A percentile compares a stretch with the other conserved stretches of the same genome.
Evolutionary conservation across 2,888 invertebrate species (phyloP).

Genomic region (Drosophila meridionalis): DNA sequence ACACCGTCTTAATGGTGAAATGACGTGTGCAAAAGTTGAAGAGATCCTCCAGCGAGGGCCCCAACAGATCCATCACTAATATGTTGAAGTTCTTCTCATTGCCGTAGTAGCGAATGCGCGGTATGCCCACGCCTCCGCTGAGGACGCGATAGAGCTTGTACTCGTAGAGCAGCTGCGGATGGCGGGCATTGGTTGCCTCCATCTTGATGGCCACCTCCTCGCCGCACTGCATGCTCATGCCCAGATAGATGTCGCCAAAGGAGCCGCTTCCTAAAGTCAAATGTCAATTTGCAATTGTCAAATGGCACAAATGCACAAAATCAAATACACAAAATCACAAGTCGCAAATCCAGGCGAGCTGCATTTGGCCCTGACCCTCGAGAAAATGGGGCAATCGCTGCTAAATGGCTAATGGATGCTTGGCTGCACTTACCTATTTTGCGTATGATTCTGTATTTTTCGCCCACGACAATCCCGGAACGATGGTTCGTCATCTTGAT

Average conservation of each 20-base stretch:
- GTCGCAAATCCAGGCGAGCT: neutral
- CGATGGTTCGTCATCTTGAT: constrained; percentile 79
- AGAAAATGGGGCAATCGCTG: constrained; percentile 3
- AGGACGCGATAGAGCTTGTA: constrained; percentile 99
- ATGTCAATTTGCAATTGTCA: neutral
- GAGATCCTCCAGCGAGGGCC: constrained; percentile 98
- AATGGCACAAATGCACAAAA: neutral
- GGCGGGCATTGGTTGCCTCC: constrained; percentile 97
- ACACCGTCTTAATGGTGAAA: constrained; percentile 99
- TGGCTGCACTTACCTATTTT: constrained; percentile 91
- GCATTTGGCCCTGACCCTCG: constrained; percentile 14
- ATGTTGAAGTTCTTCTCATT: constrained; percentile 99
- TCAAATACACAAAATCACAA: neutral
- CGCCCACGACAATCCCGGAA: constrained; percentile 93
- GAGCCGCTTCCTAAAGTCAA: constrained; percentile 91
- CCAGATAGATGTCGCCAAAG: constrained; percentile 99
- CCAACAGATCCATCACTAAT: constrained; percentile 99
- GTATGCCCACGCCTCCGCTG: constrained; percentile 98
- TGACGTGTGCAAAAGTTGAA: constrained; percentile 99
- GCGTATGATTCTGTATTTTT: constrained; percentile 96
- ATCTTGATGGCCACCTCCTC: constrained; percentile 99
- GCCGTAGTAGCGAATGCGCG: constrained; percentile 97
- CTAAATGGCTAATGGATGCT: neutral
- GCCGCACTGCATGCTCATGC: constrained; percentile 95
- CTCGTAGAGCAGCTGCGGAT: constrained; percentile 99